Percentiles rank a stretch among this genome's conserved stretches.
Evolutionary conservation across 2,113 vertebrate genomes (phyloP).

Genomic region (Poeciliopsis retropinna): DNA sequence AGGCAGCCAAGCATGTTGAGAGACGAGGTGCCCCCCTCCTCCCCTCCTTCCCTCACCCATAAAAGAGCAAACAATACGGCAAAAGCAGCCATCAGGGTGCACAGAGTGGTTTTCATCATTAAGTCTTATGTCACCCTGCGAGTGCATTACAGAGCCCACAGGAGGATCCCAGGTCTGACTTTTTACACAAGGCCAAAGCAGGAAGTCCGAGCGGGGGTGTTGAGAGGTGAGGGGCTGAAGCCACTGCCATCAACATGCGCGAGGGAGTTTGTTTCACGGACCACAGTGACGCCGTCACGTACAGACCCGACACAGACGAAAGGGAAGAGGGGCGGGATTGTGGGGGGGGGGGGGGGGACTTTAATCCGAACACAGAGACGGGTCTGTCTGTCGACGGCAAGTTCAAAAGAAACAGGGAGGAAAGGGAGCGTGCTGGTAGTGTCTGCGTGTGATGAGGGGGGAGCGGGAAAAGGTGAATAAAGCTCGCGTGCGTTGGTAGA

Average conservation of each 20-base stretch:
- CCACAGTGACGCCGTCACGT: constrained; percentile 47
- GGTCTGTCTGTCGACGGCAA: constrained; percentile 55
- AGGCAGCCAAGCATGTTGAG: constrained; percentile 63
- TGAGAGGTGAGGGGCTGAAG: neutral
- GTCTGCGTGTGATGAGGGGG: constrained; percentile 23
- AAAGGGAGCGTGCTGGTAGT: constrained; percentile 34
- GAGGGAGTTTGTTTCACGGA: constrained; percentile 47
- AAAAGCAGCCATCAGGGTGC: constrained; percentile 41
- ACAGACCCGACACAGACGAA: constrained; percentile 34
- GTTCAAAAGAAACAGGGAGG: constrained; percentile 48
- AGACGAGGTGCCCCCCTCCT: constrained; percentile 66
- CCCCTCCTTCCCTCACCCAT: no score
- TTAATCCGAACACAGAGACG: constrained; percentile 62
- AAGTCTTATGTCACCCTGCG: constrained; percentile 50
- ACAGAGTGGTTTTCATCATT: constrained; percentile 53
- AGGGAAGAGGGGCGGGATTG: constrained; percentile 20
- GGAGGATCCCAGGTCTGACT: constrained; percentile 81
- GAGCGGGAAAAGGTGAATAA: constrained; percentile 38
- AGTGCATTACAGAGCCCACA: constrained; percentile 54
- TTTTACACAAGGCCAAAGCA: constrained; percentile 69
- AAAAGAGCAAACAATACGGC: constrained; percentile 47
- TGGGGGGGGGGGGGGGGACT: neutral
- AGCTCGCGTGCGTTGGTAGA: constrained; percentile 23
- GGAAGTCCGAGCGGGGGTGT: constrained; percentile 75
- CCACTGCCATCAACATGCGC: constrained; percentile 26